Percentiles rank a stretch among this genome's conserved stretches.
Evolutionary conservation across 2,113 vertebrate genomes (phyloP).

Genomic region (Raja brachyura): DNA sequence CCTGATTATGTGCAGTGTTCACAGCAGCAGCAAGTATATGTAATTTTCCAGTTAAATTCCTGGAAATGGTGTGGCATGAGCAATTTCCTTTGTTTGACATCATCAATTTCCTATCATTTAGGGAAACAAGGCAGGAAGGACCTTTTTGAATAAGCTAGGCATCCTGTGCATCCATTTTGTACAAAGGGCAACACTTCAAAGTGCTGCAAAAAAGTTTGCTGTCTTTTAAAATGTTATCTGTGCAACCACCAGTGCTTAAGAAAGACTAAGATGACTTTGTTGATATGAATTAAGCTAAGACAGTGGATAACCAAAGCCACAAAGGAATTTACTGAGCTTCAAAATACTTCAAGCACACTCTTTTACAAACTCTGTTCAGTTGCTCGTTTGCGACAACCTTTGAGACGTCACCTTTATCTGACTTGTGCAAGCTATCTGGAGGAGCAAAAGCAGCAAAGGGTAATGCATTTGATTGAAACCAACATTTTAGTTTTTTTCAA

Average conservation of each 20-base stretch:
- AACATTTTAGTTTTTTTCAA: not conserved
- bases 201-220: not conserved
- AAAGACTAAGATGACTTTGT: not conserved
- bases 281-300: conserved; percentile 13
- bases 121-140: conserved; percentile 47
- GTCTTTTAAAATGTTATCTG: not conserved
- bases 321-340: conserved; percentile 1
- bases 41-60: conserved; percentile 42
- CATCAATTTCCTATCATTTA: conserved; percentile 45
- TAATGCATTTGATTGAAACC: not conserved
- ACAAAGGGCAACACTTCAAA: not conserved
- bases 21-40: not conserved
- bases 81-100: conserved; percentile 46
- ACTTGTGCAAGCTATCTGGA: not conserved
- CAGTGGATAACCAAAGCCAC: conserved; percentile 11
- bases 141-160: conserved; percentile 40
- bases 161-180: conserved; percentile 41
- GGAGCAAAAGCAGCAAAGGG: not conserved
- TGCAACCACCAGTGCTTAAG: not conserved
- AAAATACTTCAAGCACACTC: not conserved
- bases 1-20: not conserved
- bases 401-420: not conserved
- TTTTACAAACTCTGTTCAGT: not conserved
- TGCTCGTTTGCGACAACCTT: not conserved
- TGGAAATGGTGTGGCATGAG: conserved; percentile 43